Percentiles rank a stretch among this genome's conserved stretches.
Conservation (phyloP, 2,797 vertebrate genomes). For the Tangara arthus region DNA sequence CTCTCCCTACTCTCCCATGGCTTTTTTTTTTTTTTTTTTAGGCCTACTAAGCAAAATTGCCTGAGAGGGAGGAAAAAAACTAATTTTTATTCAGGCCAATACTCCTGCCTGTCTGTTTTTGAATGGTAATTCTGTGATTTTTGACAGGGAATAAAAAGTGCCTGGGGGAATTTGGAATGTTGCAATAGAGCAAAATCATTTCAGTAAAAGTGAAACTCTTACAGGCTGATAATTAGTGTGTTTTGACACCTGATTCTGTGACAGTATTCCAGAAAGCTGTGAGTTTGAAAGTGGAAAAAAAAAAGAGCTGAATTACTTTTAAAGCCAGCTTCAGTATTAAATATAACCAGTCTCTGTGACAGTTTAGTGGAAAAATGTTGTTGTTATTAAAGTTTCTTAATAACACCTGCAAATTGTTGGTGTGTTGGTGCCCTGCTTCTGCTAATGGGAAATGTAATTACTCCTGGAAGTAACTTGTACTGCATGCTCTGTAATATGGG, state of each 20-base stretch:
- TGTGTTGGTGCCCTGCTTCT: background rate
- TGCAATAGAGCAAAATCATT: background rate
- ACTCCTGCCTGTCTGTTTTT: background rate
- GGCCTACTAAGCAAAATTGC: background rate
- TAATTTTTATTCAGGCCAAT: constrained; percentile 25
- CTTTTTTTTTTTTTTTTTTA: background rate
- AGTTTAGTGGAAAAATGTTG: background rate
- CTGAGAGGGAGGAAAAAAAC: background rate
- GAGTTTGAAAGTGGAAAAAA: background rate
- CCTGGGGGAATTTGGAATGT: constrained; percentile 8
- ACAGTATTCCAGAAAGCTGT: background rate
- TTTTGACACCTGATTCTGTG: constrained; percentile 20
- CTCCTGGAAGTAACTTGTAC: background rate
- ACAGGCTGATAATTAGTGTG: background rate
- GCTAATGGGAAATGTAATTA: background rate
- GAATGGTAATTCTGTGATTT: background rate
- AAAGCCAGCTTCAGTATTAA: background rate
- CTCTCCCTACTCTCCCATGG: background rate
- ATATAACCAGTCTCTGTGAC: background rate
- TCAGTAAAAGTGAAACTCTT: background rate
- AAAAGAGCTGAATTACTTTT: background rate
- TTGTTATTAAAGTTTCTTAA: background rate
- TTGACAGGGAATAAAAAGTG: constrained; percentile 42
- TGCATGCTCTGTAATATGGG: background rate
- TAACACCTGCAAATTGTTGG: background rate